Evolutionary conservation across 2,797 vertebrate species (phyloP), one percentile per base, ranked within the genome.

Genomic region (Sphenopsis melanotis): DNA sequence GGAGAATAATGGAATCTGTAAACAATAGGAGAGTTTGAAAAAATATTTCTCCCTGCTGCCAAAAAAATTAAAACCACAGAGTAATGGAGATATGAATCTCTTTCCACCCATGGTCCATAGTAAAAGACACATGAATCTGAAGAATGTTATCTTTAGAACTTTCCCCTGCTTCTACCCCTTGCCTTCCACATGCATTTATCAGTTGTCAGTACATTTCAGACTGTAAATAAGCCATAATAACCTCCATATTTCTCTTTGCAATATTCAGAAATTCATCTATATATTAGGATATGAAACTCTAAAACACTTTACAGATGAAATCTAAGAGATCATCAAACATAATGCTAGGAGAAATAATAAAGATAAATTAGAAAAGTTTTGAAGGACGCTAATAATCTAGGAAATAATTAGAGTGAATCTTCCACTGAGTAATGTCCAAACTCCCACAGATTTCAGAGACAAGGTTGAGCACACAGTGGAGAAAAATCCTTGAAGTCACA

Each of bases 121-220:
- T 63, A 68, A 82, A 68, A 90, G 75, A 79, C 52, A 84, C 32
- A 80, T 42, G 47, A 97, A 91, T 91, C 55, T 71, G 36, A 95
- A 83, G 87, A 97, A 95, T 77, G 68, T 89, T 94, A 81, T 69
- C 82, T 95, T 92, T 52, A 94, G 57, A 94, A 91, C 76, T 92
- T 83, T 65, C 39, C 60, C 50, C 52, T 89, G 30, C 53, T 91
- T 80, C 84, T 90, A 44, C 22, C 30, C n/a, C 30, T 87, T 83
- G 68, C 61, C 27, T 91, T 94, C 49, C 60, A 77, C 29, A 42
- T 7, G 53, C 30, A 84, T 92, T 86, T 82, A 93, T 74, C 79
- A 80, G 23, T 34, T 76, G 39, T 81, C 82, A 69, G 44, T 36
- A 69, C 13, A 47, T 81, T 92, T 90, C 76, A 83, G 53, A 81